phyloP scores from a whole-genome alignment of 2,888 invertebrate genomes.

The Rotaria macrura region DNA sequence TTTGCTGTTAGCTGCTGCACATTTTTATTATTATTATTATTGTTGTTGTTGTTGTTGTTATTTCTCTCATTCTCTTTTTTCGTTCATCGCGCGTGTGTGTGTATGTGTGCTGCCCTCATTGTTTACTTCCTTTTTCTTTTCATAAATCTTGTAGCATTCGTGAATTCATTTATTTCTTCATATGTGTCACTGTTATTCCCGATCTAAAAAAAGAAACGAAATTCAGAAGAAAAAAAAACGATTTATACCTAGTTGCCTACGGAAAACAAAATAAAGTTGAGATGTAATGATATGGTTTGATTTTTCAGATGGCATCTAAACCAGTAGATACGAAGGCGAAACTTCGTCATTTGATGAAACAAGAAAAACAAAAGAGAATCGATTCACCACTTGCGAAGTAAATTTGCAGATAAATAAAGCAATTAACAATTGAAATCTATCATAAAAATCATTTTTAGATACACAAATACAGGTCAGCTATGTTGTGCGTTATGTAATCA shows the following conservation, averaged over 20 bases:
- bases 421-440: too few relatives aligned
- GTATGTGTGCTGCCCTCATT: too few relatives aligned
- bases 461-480: background rate
- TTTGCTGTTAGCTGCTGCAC: background rate
- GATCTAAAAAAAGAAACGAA: background rate
- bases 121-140: background rate
- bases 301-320: constrained; percentile 13
- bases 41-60: background rate
- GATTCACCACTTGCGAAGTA: background rate
- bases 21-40: background rate
- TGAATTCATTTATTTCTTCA: background rate
- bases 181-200: background rate
- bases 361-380: constrained; percentile 3
- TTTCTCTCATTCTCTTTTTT: background rate
- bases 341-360: constrained; percentile 16
- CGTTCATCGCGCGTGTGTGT: background rate
- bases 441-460: background rate
- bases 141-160: constrained; percentile 1
- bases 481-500: constrained; percentile 17
- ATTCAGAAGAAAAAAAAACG: background rate
- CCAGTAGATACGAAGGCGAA: background rate
- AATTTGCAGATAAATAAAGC: too few relatives aligned
- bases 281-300: background rate
- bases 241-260: background rate
- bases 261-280: background rate